Evolutionary conservation across 2,797 vertebrate species (phyloP).

Genomic region (Scyliorhinus canicula): DNA sequence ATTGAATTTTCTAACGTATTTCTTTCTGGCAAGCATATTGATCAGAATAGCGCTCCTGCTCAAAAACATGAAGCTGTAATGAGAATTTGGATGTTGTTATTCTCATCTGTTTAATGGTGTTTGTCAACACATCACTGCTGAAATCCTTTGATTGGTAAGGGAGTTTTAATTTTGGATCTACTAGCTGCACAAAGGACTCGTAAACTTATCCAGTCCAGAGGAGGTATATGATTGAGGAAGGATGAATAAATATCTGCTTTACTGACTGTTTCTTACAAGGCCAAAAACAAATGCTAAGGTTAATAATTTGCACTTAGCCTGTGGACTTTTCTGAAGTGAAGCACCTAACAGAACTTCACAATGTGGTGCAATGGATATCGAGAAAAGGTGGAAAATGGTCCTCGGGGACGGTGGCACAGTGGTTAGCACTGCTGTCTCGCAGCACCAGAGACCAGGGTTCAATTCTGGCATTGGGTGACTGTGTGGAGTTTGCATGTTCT

Average conservation of each 20-base stretch:
- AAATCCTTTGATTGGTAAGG: background rate
- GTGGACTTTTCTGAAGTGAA: background rate
- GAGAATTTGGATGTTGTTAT: background rate
- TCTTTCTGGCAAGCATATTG: background rate
- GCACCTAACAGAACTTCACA: background rate
- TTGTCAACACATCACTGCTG: background rate
- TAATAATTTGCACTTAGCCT: background rate
- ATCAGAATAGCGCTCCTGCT: background rate
- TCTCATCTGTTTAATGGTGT: background rate
- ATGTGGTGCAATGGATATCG: background rate
- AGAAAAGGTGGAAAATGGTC: background rate
- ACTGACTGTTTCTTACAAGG: background rate
- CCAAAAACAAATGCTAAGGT: background rate
- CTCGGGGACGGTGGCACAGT: too few species aligned
- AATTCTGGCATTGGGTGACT: too few species aligned
- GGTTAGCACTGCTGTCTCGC: too few species aligned
- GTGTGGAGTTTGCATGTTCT: too few species aligned
- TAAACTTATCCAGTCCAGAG: background rate
- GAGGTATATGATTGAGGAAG: background rate
- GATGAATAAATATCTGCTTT: background rate
- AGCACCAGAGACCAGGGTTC: too few species aligned
- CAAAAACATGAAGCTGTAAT: background rate
- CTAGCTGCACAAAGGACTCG: background rate
- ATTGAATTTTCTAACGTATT: slow-evolving; percentile 16
- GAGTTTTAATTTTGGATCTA: background rate